Conservation (phyloP, 2,113 vertebrate genomes). For the Eulemur rufifrons region DNA sequence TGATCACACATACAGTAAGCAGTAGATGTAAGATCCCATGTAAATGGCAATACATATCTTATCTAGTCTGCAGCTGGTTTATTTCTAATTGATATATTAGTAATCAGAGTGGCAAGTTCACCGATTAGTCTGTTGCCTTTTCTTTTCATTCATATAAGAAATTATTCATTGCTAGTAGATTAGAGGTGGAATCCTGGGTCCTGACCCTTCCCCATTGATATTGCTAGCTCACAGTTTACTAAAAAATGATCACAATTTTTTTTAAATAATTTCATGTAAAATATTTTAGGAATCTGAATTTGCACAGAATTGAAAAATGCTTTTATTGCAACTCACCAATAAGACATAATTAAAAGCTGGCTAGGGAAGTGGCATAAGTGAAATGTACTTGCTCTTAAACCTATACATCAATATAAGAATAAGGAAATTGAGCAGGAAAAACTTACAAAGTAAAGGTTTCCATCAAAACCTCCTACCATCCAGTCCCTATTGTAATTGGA, state of each 20-base stretch:
- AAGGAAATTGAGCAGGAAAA: neutral
- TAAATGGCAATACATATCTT: neutral
- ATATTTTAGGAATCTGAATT: neutral
- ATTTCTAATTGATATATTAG: neutral
- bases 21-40: neutral
- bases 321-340: neutral
- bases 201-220: fast-evolving
- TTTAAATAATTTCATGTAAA: neutral
- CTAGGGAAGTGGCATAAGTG: neutral
- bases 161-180: neutral
- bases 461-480: neutral
- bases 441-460: neutral
- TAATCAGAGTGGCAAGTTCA: neutral
- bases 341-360: neutral
- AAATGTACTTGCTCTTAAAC: neutral
- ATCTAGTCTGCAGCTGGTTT: neutral
- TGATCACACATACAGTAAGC: neutral
- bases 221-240: neutral
- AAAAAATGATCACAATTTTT: neutral
- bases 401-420: neutral
- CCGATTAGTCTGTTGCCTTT: neutral
- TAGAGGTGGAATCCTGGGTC: neutral
- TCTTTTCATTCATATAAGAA: neutral
- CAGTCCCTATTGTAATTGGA: neutral
- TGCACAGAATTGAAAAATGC: neutral